phyloP scores from a whole-genome alignment of 2,113 vertebrate genomes.

The Pica pica region DNA sequence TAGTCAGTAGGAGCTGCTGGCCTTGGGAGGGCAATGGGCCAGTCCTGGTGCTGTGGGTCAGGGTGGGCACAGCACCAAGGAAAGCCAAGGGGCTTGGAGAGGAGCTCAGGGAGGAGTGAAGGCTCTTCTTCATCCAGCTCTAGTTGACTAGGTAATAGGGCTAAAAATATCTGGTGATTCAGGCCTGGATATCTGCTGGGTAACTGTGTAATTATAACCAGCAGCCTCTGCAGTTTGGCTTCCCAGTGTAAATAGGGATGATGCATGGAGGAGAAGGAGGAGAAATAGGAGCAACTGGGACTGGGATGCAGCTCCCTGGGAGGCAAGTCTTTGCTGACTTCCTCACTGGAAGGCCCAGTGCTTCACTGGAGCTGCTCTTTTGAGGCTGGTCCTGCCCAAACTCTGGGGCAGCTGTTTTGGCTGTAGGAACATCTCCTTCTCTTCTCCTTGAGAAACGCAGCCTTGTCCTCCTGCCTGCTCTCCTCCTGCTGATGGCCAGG shows the following conservation, averaged over 20 bases:
- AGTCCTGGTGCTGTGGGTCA: neutral
- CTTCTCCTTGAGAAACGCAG: neutral
- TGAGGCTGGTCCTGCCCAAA: neutral
- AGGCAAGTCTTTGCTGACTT: neutral
- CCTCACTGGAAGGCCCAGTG: neutral
- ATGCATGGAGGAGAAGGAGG: conserved; percentile 31
- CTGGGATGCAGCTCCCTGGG: neutral
- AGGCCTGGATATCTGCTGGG: conserved; percentile 64
- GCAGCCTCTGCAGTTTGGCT: conserved; percentile 57
- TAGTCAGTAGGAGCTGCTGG: neutral
- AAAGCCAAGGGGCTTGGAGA: neutral
- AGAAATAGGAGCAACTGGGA: conserved; percentile 1
- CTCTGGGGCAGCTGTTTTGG: neutral
- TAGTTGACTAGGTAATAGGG: conserved; percentile 65
- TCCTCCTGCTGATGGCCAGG: conserved; percentile 22
- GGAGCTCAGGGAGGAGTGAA: neutral
- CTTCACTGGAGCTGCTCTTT: conserved; percentile 7
- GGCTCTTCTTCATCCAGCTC: conserved; percentile 60
- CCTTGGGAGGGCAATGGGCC: neutral
- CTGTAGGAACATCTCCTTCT: conserved; percentile 25
- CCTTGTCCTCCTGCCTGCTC: neutral
- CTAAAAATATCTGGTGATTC: conserved; percentile 71
- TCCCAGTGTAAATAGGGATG: conserved; percentile 43
- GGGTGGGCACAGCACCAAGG: neutral
- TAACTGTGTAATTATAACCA: conserved; percentile 65